Base-by-base conservation (phyloP, 2,797 vertebrate genomes). In the Alauda arvensis region DNA sequence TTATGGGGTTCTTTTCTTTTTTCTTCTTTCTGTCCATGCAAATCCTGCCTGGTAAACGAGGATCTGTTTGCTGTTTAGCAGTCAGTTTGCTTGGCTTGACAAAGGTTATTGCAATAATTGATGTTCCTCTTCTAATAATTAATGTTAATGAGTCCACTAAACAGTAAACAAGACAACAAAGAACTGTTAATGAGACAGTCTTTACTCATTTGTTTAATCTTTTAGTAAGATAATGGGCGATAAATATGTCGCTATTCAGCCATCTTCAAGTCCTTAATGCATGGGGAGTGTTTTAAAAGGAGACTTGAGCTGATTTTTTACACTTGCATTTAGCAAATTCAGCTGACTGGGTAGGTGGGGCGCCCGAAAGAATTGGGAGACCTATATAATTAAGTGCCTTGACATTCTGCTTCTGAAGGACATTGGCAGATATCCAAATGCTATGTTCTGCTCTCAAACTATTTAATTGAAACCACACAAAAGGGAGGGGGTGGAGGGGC, bases 341-440 rank as follows among this genome's bases (percentile, higher is more conserved):
- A 69, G 90, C 94, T 75, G 72, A 81, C 65, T 85, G 59, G 67
- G 83, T 92, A 93, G 91, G 89, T 92, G 95, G 94, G 86, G 89
- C 76, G 65, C 70, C 89, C 87, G 77, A 88, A 94, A 94, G 91
- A 83, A 86, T 85, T 89, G 77, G 55, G 94, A 95, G 86, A 89
- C 90, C 93, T 93, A 46, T 95, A 94, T 95, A 96, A 94, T 95
- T 93, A 96, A 97, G 95, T 82, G 83, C 92, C 90, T 95, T 97
- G 97, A 96, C 96, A 97, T 97, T 97, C 96, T 97, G 96, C 95
- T 94, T 97, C 96, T 97, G 96, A 98, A 98, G 97, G 97, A 97
- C 97, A 93, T 60, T 97, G 98, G 97, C 97, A 34, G 94, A 84
- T 91, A 52, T 97, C 98, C 97, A 97, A 94, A 95, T 91, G 86